Base-by-base conservation (phyloP, 2,797 vertebrate genomes). In the Ibycter americanus region DNA sequence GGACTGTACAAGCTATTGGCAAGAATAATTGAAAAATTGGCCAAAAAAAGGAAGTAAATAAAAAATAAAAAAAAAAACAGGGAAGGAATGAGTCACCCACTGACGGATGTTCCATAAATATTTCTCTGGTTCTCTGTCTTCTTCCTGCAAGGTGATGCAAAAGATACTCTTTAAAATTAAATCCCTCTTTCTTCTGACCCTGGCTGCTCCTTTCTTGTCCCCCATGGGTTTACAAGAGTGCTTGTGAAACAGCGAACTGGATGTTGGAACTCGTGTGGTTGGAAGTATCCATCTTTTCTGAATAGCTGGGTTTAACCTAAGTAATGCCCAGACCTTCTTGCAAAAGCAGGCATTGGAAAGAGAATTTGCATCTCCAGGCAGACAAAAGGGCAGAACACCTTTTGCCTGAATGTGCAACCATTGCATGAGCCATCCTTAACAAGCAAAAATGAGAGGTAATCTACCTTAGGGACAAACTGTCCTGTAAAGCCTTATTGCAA, bases 21-120 rank as follows among this genome's bases (percentile, higher is more conserved):
- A 76, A 90, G 16, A 71, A 77, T 68, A 90, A 62, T 51, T 42
- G 95, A 63, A 93, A 92, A 95, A 80, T 46, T 94, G 63, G 58
- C 55, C 38, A 93, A 83, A 90, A 42, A 76, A 77, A 36, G 23
- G 38, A 68, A 59, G 19, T 63, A 96, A 95, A 91, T 22, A 51
- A 38, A 68, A 87, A 78, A 12, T 6, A 18, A 9, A 32, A 31
- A 25, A 32, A 63, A 49, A 44, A 19, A 1, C 31, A 52, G 34
- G 11, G 42, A 79, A 74, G 42, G 38, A 95, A 29, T 54, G 23
- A 58, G 36, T 92, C 79, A 67, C 56, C 15, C 27, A 36, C 44
- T 93, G 44, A 51, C 77, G 38, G 16, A 77, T 34, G 46, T 31
- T 83, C 38, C 10, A 36, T 36, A 72, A 47, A 36, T 76, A 40